Evolutionary conservation across 2,888 invertebrate species (phyloP).

Genomic region (Agriopis marginaria): DNA sequence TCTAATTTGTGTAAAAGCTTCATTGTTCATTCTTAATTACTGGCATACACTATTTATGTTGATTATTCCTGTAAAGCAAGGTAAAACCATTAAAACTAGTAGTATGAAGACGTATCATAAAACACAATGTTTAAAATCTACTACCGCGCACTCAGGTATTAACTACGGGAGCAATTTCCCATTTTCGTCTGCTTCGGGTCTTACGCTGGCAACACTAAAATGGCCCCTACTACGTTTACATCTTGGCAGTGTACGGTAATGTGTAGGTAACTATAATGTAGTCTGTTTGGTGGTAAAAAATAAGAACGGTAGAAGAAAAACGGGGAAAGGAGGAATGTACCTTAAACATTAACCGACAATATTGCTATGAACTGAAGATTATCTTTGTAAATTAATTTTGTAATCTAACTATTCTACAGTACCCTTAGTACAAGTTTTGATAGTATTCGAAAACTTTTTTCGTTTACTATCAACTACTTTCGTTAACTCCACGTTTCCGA

Average conservation of each 20-base stretch:
- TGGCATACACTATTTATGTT: slow-evolving; percentile 5
- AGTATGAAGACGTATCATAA: slow-evolving; percentile 53
- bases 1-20: slow-evolving; percentile 10
- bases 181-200: slow-evolving; percentile 68
- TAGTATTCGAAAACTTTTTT: too few relatives aligned
- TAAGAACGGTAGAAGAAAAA: too few relatives aligned
- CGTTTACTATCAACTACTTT: too few relatives aligned
- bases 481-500: too few relatives aligned
- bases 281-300: too few relatives aligned
- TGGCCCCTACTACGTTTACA: slow-evolving; percentile 51
- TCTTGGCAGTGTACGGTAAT: slow-evolving; percentile 1
- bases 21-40: slow-evolving; percentile 6
- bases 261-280: too few relatives aligned
- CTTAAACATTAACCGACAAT: too few relatives aligned
- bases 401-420: too few relatives aligned
- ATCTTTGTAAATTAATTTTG: too few relatives aligned
- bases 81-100: slow-evolving; percentile 45
- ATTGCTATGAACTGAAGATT: too few relatives aligned
- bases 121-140: slow-evolving; percentile 71
- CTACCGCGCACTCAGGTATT: slow-evolving; percentile 58
- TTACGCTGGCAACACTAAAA: slow-evolving; percentile 58
- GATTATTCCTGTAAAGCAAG: slow-evolving; percentile 12
- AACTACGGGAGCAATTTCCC: slow-evolving; percentile 71
- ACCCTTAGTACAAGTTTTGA: too few relatives aligned
- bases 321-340: too few relatives aligned